Evolutionary conservation across 2,113 vertebrate species (phyloP), one percentile per base, ranked within the genome.

Genomic region (Brevimyrus niger): DNA sequence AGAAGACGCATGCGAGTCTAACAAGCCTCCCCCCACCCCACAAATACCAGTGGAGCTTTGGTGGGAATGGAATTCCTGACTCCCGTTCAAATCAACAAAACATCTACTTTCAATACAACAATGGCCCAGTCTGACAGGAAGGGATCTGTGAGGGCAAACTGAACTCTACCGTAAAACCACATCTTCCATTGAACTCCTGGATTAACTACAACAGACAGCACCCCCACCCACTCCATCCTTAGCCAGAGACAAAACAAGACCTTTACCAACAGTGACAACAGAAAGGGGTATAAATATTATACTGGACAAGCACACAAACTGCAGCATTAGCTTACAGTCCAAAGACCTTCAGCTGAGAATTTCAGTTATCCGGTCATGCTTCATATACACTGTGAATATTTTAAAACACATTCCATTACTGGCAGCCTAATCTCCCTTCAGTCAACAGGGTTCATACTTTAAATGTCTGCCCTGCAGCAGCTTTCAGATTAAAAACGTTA

Each of bases 61-160:
- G 35, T 65, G 51, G 53, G 89, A 89, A 15, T 86, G 89, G 89
- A 89, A 89, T 89, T 53, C 80, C 38, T 31, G 4, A 23, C 21
- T n/a, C 10, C 88, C 6, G 19, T 19, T 51, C 82, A 86, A 21
- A 69, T 53, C 53, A 35, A 35, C 44, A 86, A 50, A 27, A 23
- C 42, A 47, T 61, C n/a, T 69, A 23, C n/a, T 85, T 42, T 89
- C 53, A 86, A n/a, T 86, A 2, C 80, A 85, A 35, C 53, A 38
- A 61, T 23, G 27, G 27, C 13, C 48, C 19, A 87, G n/a, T 51
- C 10, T 87, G 50, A 27, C 85, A 53, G n/a, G 27, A 35, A 35
- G 50, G n/a, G 85, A 46, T 86, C 48, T 27, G 27, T 51, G 47
- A 35, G 50, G 27, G 27, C 31, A 19, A 87, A 19, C 15, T 0